Percentiles rank a stretch among this genome's conserved stretches.
These are phyloP conservation scores for Atractosteus spatula DNA, from an alignment of 2,113 vertebrate species.

Conservation along the genomic window DNA sequence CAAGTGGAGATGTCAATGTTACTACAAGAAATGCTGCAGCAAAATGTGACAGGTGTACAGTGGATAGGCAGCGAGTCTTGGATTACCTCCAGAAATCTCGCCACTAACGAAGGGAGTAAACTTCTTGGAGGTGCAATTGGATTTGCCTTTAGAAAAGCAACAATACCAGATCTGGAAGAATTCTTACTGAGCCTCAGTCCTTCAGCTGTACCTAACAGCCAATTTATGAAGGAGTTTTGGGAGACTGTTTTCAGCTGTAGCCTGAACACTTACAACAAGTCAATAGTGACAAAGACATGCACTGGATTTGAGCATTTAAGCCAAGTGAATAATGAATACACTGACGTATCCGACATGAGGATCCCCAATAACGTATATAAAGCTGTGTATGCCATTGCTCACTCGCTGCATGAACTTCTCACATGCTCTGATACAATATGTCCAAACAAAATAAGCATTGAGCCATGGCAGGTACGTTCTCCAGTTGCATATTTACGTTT, in stretches of 20 bases:
- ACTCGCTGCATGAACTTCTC: background rate
- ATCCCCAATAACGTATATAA: background rate
- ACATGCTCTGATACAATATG: slow-evolving; percentile 1
- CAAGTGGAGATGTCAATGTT: background rate
- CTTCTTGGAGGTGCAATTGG: background rate
- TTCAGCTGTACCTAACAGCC: background rate
- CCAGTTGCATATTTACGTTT: too few relatives aligned
- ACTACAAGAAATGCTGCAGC: background rate
- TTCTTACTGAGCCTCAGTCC: background rate
- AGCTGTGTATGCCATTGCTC: slow-evolving; percentile 3
- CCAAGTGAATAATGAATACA: background rate
- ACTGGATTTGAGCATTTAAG: background rate
- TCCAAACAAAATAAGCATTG: slow-evolving; percentile 8
- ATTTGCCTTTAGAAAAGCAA: background rate
- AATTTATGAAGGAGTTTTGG: background rate
- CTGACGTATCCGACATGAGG: background rate
- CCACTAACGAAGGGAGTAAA: background rate
- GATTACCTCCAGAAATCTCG: slow-evolving; percentile 2
- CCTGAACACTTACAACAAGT: background rate
- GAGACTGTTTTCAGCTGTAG: background rate
- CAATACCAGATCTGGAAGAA: background rate
- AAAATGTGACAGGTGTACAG: slow-evolving; percentile 3
- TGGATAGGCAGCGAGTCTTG: slow-evolving; percentile 5
- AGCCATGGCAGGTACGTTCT: slow-evolving; percentile 19
- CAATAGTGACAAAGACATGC: background rate